Evolutionary conservation across 2,888 invertebrate species (phyloP).

Genomic region (Limnephilus lunatus): DNA sequence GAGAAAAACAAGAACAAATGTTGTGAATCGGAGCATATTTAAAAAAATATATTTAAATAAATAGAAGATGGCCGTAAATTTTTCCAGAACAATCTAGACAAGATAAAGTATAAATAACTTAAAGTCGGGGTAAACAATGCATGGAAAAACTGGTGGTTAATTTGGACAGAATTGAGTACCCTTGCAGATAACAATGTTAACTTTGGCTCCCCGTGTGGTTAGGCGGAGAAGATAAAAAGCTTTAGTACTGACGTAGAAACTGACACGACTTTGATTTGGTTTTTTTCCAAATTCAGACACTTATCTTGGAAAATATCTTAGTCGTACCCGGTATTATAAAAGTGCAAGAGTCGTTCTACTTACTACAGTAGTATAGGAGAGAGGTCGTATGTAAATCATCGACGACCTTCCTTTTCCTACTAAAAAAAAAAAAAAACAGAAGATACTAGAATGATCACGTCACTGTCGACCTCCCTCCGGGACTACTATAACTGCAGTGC

Average conservation of each 20-base stretch:
- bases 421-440: too few species aligned
- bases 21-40: too few species aligned
- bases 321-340: not conserved
- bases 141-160: not conserved
- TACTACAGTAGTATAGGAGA: too few species aligned
- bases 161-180: not conserved
- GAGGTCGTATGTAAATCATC: too few species aligned
- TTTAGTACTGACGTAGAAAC: not conserved
- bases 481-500: too few species aligned
- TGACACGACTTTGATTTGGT: not conserved
- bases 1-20: too few species aligned
- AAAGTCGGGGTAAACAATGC: not conserved
- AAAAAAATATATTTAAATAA: too few species aligned
- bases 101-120: not conserved
- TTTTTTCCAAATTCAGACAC: not conserved
- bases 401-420: too few species aligned
- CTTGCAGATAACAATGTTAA: not conserved
- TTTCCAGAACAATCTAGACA: not conserved
- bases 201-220: not conserved
- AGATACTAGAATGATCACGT: too few species aligned
- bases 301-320: not conserved
- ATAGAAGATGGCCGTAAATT: not conserved
- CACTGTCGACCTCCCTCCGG: too few species aligned
- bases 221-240: not conserved
- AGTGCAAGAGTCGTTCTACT: too few species aligned